These are phyloP conservation scores for Labeo catla DNA, from an alignment of 2,113 vertebrate species.

Conservation along the genomic window DNA sequence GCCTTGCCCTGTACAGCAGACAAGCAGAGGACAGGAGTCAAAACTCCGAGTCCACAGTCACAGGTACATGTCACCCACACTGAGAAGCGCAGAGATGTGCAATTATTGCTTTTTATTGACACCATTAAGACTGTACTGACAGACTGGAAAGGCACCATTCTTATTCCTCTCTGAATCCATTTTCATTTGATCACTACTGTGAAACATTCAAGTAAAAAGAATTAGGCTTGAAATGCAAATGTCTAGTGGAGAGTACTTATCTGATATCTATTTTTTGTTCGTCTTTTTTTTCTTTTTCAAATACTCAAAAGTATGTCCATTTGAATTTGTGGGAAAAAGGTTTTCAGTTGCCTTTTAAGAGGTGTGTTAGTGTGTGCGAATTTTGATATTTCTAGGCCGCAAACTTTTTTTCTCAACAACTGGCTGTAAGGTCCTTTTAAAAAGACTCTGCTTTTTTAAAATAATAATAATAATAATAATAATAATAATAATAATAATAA, in stretches of 20 bases:
- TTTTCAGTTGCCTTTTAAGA: conserved; percentile 10
- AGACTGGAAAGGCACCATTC: conserved; percentile 48
- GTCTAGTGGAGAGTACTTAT: conserved; percentile 18
- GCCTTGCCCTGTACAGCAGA: conserved; percentile 84
- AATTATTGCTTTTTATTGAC: conserved; percentile 36
- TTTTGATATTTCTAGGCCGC: conserved; percentile 6
- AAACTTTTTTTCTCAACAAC: conserved; percentile 30
- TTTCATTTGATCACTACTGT: conserved; percentile 26
- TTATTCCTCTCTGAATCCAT: conserved; percentile 9
- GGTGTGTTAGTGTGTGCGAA: background rate
- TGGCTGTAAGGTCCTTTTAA: background rate
- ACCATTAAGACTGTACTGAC: conserved; percentile 59
- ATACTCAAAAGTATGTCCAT: conserved; percentile 15
- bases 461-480: background rate
- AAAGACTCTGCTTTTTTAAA: background rate
- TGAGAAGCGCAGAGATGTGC: conserved; percentile 69
- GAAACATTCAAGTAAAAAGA: conserved; percentile 9
- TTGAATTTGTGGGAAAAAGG: conserved; percentile 9
- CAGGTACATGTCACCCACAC: conserved; percentile 86
- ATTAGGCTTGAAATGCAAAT: conserved; percentile 39
- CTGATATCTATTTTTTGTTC: background rate
- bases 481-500: background rate
- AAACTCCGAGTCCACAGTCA: conserved; percentile 84
- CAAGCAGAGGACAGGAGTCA: conserved; percentile 81
- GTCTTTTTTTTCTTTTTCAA: conserved; percentile 7